These are phyloP conservation scores for Trichogramma pretiosum DNA, from an alignment of 1,140 invertebrate genomes.

Conservation along the genomic window DNA sequence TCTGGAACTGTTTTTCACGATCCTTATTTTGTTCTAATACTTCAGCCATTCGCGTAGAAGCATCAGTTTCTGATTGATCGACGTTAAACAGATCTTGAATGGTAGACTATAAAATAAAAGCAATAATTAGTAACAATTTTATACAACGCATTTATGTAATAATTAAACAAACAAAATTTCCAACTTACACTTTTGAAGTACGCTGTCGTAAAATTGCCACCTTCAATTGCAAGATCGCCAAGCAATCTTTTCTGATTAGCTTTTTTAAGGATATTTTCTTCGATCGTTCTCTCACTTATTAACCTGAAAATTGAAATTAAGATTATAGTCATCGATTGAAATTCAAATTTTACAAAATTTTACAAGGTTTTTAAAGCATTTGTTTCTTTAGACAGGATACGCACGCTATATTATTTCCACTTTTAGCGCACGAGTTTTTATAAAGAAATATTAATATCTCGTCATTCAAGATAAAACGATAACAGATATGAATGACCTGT, in stretches of 20 bases:
- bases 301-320: conserved; percentile 46
- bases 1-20: conserved; percentile 32
- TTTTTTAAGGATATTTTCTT: conserved; percentile 99
- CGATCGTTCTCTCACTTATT: conserved; percentile 93
- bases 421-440: conserved; percentile 37
- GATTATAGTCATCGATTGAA: background rate
- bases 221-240: conserved; percentile 96
- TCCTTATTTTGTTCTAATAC: conserved; percentile 49
- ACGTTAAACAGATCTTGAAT: conserved; percentile 89
- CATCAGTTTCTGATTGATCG: conserved; percentile 55
- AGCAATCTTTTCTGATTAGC: conserved; percentile 95
- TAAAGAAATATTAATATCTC: conserved; percentile 33
- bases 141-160: no score
- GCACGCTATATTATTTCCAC: conserved; percentile 27
- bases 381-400: conserved; percentile 40
- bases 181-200: conserved; percentile 84
- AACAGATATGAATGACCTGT: conserved; percentile 12
- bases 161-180: conserved; percentile 9
- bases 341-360: background rate
- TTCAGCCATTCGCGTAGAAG: conserved; percentile 54
- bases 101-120: conserved; percentile 56
- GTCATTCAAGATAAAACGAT: conserved; percentile 26
- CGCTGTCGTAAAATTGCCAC: conserved; percentile 96
- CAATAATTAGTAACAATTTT: conserved; percentile 9
- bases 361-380: background rate